phyloP scores from a whole-genome alignment of 2,888 invertebrate species.

The Theristus sp. region DNA sequence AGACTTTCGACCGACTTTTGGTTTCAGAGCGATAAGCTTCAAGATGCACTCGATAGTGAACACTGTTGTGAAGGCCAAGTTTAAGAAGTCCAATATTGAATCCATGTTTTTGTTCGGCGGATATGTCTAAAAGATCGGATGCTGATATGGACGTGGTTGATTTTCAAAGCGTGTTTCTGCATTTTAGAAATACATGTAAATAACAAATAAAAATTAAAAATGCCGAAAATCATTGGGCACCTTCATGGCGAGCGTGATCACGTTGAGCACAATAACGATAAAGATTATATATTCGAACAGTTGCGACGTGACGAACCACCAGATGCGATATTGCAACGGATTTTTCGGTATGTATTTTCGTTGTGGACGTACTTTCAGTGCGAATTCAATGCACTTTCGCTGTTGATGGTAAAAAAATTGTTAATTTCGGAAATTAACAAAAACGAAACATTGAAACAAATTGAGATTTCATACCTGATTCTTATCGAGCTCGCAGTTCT shows the following conservation, averaged over 20 bases:
- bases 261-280: slow-evolving; percentile 85
- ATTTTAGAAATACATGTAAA: slow-evolving; percentile 9
- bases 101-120: slow-evolving; percentile 14
- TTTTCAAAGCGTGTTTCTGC: not conserved
- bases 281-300: slow-evolving; percentile 95
- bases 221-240: slow-evolving; percentile 18
- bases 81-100: slow-evolving; percentile 67
- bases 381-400: slow-evolving; percentile 86
- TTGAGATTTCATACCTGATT: slow-evolving; percentile 53
- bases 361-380: slow-evolving; percentile 41
- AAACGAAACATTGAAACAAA: too few relatives aligned
- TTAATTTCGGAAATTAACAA: too few relatives aligned
- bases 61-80: slow-evolving; percentile 93
- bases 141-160: not conserved
- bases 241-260: slow-evolving; percentile 84
- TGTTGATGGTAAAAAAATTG: too few relatives aligned
- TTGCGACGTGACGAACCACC: slow-evolving; percentile 97
- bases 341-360: slow-evolving; percentile 85
- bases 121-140: slow-evolving; percentile 4
- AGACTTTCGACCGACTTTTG: slow-evolving; percentile 50
- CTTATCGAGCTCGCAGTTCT: slow-evolving; percentile 95
- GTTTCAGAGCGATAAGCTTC: slow-evolving; percentile 86
- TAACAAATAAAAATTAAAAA: not conserved
- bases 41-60: slow-evolving; percentile 95
- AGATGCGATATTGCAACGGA: slow-evolving; percentile 67